phyloP scores from a whole-genome alignment of 2,113 vertebrate genomes.

The Benitochromis conjunctus region DNA sequence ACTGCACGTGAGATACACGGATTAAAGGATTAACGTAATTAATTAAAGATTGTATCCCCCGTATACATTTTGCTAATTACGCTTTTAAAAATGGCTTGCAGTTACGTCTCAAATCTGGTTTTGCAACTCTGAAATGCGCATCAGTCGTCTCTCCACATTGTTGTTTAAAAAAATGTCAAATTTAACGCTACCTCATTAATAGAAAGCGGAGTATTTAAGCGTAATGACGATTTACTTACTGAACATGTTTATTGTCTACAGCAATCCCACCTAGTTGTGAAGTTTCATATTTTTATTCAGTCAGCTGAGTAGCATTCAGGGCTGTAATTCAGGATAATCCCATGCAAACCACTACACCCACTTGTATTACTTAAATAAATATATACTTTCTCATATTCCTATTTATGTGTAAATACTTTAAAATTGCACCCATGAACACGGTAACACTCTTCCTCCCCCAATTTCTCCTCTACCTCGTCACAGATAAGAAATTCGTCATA shows the following conservation, averaged over 20 bases:
- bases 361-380: background rate
- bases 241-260: background rate
- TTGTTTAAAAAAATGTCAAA: background rate
- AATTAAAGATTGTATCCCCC: background rate
- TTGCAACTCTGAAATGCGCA: background rate
- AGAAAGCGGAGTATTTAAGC: background rate
- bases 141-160: background rate
- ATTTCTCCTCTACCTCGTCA: conserved; percentile 27
- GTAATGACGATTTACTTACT: background rate
- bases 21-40: background rate
- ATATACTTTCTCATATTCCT: background rate
- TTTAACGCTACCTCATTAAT: background rate
- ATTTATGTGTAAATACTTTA: background rate
- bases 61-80: background rate
- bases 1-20: background rate
- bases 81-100: background rate
- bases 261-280: background rate
- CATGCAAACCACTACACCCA: background rate
- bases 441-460: conserved; percentile 16
- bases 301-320: background rate
- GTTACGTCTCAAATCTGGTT: background rate
- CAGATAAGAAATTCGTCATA: conserved; percentile 98
- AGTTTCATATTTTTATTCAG: background rate
- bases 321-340: background rate
- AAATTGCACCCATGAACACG: background rate